phyloP scores from a whole-genome alignment of 2,888 invertebrate genomes.

The Crioceris asparagi region DNA sequence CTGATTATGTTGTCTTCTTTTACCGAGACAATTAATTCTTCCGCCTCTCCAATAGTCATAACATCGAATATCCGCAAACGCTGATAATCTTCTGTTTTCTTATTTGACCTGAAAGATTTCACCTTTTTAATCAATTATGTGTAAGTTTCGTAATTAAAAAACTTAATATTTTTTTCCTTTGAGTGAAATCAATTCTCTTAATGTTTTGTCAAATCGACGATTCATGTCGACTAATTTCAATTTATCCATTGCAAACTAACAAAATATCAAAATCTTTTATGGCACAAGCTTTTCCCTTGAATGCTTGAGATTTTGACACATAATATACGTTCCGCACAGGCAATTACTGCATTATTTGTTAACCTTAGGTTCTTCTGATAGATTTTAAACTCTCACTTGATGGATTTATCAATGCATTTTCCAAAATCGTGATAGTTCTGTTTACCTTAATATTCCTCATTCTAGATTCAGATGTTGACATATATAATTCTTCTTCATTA shows the following conservation, averaged over 20 bases:
- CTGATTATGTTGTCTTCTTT: background rate
- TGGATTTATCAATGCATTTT: no score
- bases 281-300: no score
- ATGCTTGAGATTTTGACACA: no score
- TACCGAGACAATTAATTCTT: background rate
- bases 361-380: no score
- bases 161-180: constrained; percentile 1
- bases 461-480: no score
- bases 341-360: no score
- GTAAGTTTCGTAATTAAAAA: background rate
- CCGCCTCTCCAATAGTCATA: constrained; percentile 1
- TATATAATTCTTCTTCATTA: no score
- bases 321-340: no score
- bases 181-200: background rate
- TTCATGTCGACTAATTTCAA: constrained; percentile 1
- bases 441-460: no score
- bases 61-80: background rate
- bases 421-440: no score
- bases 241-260: background rate
- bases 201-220: constrained; percentile 1
- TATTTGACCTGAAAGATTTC: background rate
- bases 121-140: constrained; percentile 1
- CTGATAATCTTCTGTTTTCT: constrained; percentile 1
- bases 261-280: no score
- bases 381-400: no score